Evolutionary conservation across 2,888 invertebrate species (phyloP).

Genomic region (Campoplex capitator): DNA sequence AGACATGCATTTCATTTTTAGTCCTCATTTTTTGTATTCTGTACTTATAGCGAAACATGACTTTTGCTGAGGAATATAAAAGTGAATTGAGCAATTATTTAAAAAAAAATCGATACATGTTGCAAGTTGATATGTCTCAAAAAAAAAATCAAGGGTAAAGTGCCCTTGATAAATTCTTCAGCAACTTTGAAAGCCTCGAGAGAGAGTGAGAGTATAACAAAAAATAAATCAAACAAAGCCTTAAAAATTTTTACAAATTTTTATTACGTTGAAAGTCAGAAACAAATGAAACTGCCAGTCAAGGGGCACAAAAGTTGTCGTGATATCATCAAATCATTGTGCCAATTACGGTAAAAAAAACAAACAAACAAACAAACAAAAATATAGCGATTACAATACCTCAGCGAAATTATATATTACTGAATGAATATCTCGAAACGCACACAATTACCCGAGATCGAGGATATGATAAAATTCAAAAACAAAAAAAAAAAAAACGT

Average conservation of each 20-base stretch:
- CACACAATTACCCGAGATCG: conserved; percentile 17
- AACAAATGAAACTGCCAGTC: conserved; percentile 62
- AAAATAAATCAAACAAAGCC: conserved; percentile 54
- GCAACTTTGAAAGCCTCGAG: background rate
- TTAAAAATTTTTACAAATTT: conserved; percentile 42
- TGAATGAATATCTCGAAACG: conserved; percentile 42
- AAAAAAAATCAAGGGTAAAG: background rate
- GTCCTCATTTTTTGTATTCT: conserved; percentile 58
- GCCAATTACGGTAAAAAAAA: conserved; percentile 59
- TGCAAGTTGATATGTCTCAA: background rate
- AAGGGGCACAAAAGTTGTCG: conserved; percentile 60
- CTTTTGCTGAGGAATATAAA: conserved; percentile 50
- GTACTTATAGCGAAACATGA: conserved; percentile 64
- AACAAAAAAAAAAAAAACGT: conserved; percentile 7
- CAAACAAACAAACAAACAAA: conserved; percentile 15
- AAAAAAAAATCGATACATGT: background rate
- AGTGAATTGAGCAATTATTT: background rate
- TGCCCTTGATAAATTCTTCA: background rate
- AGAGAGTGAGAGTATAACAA: background rate
- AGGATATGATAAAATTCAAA: conserved; percentile 31
- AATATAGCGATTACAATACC: conserved; percentile 46
- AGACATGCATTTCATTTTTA: conserved; percentile 53
- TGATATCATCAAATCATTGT: conserved; percentile 65
- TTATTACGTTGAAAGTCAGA: conserved; percentile 28
- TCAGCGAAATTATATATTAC: conserved; percentile 57